Evolutionary conservation across 2,113 vertebrate species (phyloP), one percentile per base, ranked within the genome.

Genomic region (Melierax canorus): DNA sequence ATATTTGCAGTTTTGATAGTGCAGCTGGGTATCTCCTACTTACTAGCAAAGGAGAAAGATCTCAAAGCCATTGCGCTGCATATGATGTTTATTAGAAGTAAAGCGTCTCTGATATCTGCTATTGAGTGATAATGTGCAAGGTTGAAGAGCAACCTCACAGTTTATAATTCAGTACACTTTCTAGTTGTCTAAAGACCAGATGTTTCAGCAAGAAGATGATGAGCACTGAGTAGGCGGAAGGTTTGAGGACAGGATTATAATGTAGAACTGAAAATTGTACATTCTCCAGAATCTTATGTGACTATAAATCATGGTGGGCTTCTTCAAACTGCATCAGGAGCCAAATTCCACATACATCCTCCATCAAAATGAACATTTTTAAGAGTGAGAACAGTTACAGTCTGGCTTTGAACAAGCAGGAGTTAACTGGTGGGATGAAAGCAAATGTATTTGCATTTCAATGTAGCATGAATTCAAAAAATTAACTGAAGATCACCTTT

Each of bases 51-150:
- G 59, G 2, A 51, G 34, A 86, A 81, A 94, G 14, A 39, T n/a
- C 85, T 92, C 56, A 84, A 81, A 81, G 36, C 19, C 24, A 45
- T 60, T 75, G 59, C 72, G 91, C 36, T 12, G 36, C 38, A 18
- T 34, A 34, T 4, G 32, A 68, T 94, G 75, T 92, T 97, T 94
- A 89, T 92, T 78, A 91, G 59, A 78, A 91, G 39, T 48, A 58
- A 94, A 94, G 21, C 0, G 4, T 53, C 46, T 81, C 76, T 89
- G 88, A 32, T 91, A 92, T 78, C 73, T 91, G 46, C 56, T 81
- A 36, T 53, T 92, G 94, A 97, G 73, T 92, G 88, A 96, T 94
- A 94, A 94, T 36, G 86, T 95, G 95, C 1, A 26, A 96, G 73
- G 88, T 29, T 94, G 86, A 86, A 95, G 79, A 92, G 43, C 48